Base-by-base conservation (phyloP, 92 coral and sea anemone species). In the Micromussa lordhowensis region DNA sequence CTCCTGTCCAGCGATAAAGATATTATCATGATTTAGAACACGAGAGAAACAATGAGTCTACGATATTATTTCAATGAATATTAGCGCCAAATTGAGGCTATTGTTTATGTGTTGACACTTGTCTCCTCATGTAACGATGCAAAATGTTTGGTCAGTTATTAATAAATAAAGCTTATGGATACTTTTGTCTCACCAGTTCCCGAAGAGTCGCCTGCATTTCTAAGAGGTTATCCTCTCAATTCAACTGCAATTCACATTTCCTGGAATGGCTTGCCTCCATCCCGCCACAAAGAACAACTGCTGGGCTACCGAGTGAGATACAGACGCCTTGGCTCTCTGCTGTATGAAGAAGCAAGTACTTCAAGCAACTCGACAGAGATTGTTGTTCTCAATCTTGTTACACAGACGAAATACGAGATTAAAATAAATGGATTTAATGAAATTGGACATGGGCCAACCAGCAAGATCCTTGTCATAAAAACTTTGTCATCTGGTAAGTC, bases 361-460 rank as follows among this genome's bases (percentile, higher is more conserved):
- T 21, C 68, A 16, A 79, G 82, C 82, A 79, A 54, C 48, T 10
- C 31, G 1, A 79, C 82, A 17, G 82, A 54, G 48, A 34, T 59
- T 16, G 82, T 79, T 10, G 48, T 79, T 14, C 57, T 34, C 44
- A 24, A 17, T 19, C 82, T 79, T 57, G 68, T 16, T 55, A 1
- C 44, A 21, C 28, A 31, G 63, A 29, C 82, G 8, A 55, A 15
- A 1, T 79, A 79, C n/a, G 69, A 79, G 82, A 54, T 79, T 36
- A 35, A 79, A 79, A 48, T 79, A 18, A 79, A 79, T 24, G 82
- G 82, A 29, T 79, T 54, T 79, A 79, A 57, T 24, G 82, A 79
- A 79, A 79, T 54, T 24, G 82, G 82, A 4, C 69, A 57, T 31
- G 82, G 66, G 2, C 53, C 44, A 22, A 31, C 40, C 21, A 54